These are phyloP conservation scores for Takifugu bimaculatus DNA, from an alignment of 2,113 vertebrate species.

Conservation along the genomic window DNA sequence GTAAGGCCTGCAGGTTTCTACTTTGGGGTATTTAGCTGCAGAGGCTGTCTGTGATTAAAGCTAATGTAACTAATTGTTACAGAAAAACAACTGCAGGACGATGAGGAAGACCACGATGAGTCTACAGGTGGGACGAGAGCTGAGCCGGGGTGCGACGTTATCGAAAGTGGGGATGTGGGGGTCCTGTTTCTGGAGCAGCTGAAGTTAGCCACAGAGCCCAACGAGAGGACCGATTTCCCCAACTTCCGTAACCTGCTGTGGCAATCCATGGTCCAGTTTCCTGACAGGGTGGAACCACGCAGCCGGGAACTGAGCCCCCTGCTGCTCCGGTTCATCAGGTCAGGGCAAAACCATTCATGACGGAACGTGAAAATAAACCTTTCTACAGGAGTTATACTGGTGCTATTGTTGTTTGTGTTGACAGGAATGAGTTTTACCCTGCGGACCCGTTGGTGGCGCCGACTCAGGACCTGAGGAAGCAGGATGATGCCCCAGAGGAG, in stretches of 20 bases:
- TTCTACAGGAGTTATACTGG: neutral
- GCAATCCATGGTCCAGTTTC: constrained; percentile 84
- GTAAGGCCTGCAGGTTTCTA: constrained; percentile 43
- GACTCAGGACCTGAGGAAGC: constrained; percentile 83
- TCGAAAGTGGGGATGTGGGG: constrained; percentile 71
- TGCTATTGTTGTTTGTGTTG: neutral
- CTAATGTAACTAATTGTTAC: neutral
- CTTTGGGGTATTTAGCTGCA: no score
- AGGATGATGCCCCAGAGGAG: constrained; percentile 39
- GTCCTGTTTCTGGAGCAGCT: constrained; percentile 80
- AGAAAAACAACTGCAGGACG: constrained; percentile 85
- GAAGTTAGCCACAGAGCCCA: constrained; percentile 59
- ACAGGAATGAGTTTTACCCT: constrained; percentile 92
- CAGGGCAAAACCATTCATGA: constrained; percentile 1
- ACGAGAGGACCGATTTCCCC: constrained; percentile 83
- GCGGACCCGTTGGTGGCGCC: constrained; percentile 88
- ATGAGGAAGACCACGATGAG: constrained; percentile 31
- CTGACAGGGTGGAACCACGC: constrained; percentile 87
- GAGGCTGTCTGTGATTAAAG: no score
- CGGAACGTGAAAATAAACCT: neutral
- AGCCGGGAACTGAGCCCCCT: constrained; percentile 90
- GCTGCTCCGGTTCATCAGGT: constrained; percentile 92
- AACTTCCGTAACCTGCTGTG: constrained; percentile 92
- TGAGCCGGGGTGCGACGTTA: constrained; percentile 67
- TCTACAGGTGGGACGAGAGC: constrained; percentile 3